phyloP scores from a whole-genome alignment of 1,140 invertebrate species.

The Arctopsyche grandis region DNA sequence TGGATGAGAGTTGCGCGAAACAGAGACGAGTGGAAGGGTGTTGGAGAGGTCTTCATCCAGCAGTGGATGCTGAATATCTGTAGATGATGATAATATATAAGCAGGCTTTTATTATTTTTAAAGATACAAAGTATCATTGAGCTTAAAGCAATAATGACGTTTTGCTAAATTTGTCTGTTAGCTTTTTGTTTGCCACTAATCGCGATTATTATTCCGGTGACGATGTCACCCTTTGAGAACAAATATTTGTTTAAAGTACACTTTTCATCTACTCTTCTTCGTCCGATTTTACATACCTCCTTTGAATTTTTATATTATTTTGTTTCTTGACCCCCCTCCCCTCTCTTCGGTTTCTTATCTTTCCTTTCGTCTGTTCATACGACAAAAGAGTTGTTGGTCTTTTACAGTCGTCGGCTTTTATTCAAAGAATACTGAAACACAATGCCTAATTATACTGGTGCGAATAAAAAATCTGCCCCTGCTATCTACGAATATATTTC shows the following conservation, averaged over 20 bases:
- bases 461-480: slow-evolving; percentile 23
- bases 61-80: too few species aligned
- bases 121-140: too few species aligned
- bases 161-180: not conserved
- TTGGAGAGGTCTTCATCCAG: too few species aligned
- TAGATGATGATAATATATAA: too few species aligned
- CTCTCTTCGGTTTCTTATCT: not conserved
- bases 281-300: not conserved
- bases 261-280: slow-evolving; percentile 11
- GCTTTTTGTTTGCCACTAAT: slow-evolving; percentile 12
- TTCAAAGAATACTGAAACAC: slow-evolving; percentile 39
- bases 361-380: slow-evolving; percentile 10
- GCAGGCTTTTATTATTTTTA: too few species aligned
- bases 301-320: not conserved
- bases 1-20: too few species aligned
- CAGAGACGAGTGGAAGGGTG: too few species aligned
- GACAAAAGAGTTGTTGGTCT: slow-evolving; percentile 38
- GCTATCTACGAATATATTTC: not conserved
- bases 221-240: slow-evolving; percentile 38
- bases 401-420: slow-evolving; percentile 20
- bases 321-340: not conserved
- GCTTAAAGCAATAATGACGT: not conserved
- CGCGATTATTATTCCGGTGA: slow-evolving; percentile 42
- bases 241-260: slow-evolving; percentile 42
- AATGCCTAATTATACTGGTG: slow-evolving; percentile 35